Percentiles rank a stretch among this genome's conserved stretches.
Conservation (phyloP, 2,797 vertebrate species). For the Sternarchorhynchus goeldii region DNA sequence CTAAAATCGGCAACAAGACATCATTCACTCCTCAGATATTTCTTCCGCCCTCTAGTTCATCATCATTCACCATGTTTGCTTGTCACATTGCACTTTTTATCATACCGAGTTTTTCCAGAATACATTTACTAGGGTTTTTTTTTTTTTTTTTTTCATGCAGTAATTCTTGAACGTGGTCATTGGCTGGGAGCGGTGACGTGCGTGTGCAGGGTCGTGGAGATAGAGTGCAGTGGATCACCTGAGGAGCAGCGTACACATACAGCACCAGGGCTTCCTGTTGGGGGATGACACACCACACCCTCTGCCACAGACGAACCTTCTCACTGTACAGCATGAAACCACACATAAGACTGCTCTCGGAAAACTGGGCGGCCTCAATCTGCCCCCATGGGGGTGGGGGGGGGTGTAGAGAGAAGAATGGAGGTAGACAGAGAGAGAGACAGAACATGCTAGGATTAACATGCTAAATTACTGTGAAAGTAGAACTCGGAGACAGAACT, state of each 20-base stretch:
- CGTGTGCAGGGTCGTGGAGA: too few relatives aligned
- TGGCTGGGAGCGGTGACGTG: not conserved
- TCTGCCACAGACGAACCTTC: slow-evolving; percentile 82
- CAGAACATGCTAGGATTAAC: too few relatives aligned
- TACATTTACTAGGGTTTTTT: too few relatives aligned
- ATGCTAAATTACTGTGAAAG: not conserved
- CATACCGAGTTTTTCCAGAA: too few relatives aligned
- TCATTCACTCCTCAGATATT: too few relatives aligned
- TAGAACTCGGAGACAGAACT: not conserved
- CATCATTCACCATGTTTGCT: too few relatives aligned
- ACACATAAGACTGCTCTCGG: slow-evolving; percentile 79
- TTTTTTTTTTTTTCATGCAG: too few relatives aligned
- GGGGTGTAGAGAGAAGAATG: not conserved
- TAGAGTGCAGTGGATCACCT: slow-evolving; percentile 73
- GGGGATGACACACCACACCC: slow-evolving; percentile 85
- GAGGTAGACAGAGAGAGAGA: not conserved
- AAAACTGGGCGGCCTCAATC: slow-evolving; percentile 80
- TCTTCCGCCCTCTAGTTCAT: too few relatives aligned
- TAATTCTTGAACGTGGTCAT: too few relatives aligned
- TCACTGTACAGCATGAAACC: slow-evolving; percentile 88
- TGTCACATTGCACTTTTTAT: too few relatives aligned
- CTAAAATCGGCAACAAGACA: too few relatives aligned
- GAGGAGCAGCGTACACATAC: slow-evolving; percentile 81
- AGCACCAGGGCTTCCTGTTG: slow-evolving; percentile 81
- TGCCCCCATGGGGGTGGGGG: slow-evolving; percentile 59